phyloP scores from a whole-genome alignment of 2,888 invertebrate genomes.

The Agrochola lota region DNA sequence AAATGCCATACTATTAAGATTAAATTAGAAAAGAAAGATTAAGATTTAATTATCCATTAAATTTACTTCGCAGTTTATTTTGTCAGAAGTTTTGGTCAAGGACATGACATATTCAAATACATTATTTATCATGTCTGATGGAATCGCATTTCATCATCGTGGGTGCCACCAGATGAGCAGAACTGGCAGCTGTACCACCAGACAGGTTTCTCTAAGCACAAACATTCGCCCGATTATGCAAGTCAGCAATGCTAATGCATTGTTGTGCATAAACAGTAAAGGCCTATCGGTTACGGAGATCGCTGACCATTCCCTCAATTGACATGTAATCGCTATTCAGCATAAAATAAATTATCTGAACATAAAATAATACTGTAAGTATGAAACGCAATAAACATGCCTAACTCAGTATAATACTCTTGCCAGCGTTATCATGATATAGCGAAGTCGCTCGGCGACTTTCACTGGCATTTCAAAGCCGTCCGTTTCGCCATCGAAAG shows the following conservation, averaged over 20 bases:
- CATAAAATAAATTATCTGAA: constrained; percentile 35
- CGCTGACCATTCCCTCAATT: constrained; percentile 14
- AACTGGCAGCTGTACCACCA: constrained; percentile 1
- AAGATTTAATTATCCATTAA: constrained; percentile 20
- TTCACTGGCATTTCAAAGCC: constrained; percentile 88
- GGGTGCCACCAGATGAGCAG: constrained; percentile 4
- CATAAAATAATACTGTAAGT: constrained; percentile 41
- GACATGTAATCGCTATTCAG: constrained; percentile 20
- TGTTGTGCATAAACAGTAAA: constrained; percentile 12
- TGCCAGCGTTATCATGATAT: constrained; percentile 74
- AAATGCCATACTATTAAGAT: constrained; percentile 3
- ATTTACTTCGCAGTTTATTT: constrained; percentile 15
- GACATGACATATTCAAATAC: constrained; percentile 8
- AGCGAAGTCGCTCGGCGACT: constrained; percentile 88
- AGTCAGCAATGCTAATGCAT: constrained; percentile 9
- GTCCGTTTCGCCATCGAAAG: constrained; percentile 89
- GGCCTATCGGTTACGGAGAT: constrained; percentile 32
- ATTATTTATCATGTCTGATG: constrained; percentile 5
- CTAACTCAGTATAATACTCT: constrained; percentile 59
- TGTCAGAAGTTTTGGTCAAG: constrained; percentile 22
- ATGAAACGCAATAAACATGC: constrained; percentile 49
- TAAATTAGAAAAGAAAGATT: background rate
- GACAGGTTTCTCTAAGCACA: constrained; percentile 10
- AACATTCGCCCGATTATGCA: constrained; percentile 25
- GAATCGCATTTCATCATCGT: background rate